Evolutionary conservation across 2,113 vertebrate species (phyloP).

Genomic region (Erythrocercus mccallii): DNA sequence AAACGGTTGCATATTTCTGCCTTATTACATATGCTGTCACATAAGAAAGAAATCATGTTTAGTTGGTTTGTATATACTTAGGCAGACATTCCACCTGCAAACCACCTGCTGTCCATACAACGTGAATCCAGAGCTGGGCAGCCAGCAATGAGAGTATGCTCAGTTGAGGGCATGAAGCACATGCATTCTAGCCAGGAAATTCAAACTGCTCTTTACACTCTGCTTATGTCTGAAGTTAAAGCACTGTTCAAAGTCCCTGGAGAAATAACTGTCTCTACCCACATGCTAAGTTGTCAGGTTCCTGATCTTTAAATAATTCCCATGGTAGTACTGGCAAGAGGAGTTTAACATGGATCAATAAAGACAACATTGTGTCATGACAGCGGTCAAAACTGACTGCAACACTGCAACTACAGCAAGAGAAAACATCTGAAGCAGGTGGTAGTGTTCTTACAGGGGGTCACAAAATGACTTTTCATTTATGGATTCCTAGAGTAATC

Average conservation of each 20-base stretch:
- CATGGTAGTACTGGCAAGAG: not conserved
- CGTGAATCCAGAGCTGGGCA: fast-evolving
- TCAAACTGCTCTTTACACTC: not conserved
- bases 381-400: not conserved
- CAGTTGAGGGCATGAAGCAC: not conserved
- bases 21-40: not conserved
- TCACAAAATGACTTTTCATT: not conserved
- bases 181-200: not conserved
- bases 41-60: not conserved
- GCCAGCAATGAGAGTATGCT: not conserved
- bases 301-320: not conserved
- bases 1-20: not conserved
- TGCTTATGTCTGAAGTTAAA: not conserved
- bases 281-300: not conserved
- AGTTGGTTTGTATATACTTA: not conserved
- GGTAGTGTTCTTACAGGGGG: not conserved
- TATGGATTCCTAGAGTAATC: not conserved
- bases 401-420: not conserved
- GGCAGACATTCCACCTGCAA: not conserved
- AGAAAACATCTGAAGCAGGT: not conserved
- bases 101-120: not conserved
- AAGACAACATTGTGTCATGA: not conserved
- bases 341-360: not conserved
- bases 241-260: not conserved
- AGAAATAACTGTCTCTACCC: not conserved